Evolutionary conservation across 2,888 invertebrate species (phyloP).

Genomic region (Belgica antarctica): DNA sequence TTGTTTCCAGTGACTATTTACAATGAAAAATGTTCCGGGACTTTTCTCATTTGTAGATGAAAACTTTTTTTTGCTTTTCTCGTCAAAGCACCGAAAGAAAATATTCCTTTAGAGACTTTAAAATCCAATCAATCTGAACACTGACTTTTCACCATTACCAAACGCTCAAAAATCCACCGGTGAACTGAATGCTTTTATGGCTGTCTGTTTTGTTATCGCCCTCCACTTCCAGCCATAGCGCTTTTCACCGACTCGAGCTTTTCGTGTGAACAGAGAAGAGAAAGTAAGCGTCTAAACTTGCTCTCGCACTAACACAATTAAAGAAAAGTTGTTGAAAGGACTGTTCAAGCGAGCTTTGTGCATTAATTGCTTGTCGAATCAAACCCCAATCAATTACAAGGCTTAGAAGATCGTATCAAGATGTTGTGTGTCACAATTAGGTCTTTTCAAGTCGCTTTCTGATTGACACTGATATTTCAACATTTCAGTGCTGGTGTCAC

Average conservation of each 20-base stretch:
- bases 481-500: no score
- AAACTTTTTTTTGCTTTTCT: slow-evolving; percentile 7
- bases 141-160: slow-evolving; percentile 9
- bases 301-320: background rate
- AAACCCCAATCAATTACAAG: no score
- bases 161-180: slow-evolving; percentile 43
- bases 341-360: no score
- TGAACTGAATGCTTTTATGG: slow-evolving; percentile 38
- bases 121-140: slow-evolving; percentile 24
- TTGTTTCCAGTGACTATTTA: background rate
- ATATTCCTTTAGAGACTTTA: background rate
- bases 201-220: slow-evolving; percentile 24
- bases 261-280: slow-evolving; percentile 12
- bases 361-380: no score
- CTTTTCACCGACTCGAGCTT: no score
- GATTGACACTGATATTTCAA: no score
- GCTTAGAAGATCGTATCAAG: no score
- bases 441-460: no score
- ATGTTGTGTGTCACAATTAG: no score
- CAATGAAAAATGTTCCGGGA: background rate
- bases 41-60: background rate
- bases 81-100: slow-evolving; percentile 1
- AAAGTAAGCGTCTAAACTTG: background rate
- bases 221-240: slow-evolving; percentile 21
- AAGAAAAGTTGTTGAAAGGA: background rate